These are phyloP conservation scores for Platerodrilus igneus DNA, from an alignment of 2,888 invertebrate species.

Conservation along the genomic window DNA sequence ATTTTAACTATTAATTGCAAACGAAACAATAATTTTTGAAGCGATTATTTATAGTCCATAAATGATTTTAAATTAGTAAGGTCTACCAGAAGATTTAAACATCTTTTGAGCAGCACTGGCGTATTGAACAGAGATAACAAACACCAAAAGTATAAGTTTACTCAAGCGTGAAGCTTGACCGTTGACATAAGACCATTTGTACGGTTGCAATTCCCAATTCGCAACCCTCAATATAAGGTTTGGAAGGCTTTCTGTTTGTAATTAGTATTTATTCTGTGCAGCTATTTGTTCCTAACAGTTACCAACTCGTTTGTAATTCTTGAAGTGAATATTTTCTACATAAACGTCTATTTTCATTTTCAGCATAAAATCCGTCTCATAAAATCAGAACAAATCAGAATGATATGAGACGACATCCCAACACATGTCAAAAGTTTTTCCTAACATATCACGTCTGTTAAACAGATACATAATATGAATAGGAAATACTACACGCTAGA, in stretches of 20 bases:
- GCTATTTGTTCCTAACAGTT: neutral
- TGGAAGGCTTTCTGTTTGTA: slow-evolving; percentile 17
- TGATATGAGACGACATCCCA: slow-evolving; percentile 24
- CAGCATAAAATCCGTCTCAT: slow-evolving; percentile 16
- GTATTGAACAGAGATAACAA: slow-evolving; percentile 37
- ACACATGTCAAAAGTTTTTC: slow-evolving; percentile 33
- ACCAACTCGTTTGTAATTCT: slow-evolving; percentile 9
- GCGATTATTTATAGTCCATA: too few relatives aligned
- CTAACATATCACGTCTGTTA: slow-evolving; percentile 27
- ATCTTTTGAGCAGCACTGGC: slow-evolving; percentile 31
- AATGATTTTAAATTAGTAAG: too few relatives aligned
- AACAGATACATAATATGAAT: slow-evolving; percentile 28
- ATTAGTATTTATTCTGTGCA: too few relatives aligned
- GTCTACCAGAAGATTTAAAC: neutral
- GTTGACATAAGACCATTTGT: slow-evolving; percentile 24
- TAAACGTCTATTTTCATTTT: slow-evolving; percentile 19
- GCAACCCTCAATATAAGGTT: slow-evolving; percentile 16
- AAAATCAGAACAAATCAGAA: slow-evolving; percentile 23
- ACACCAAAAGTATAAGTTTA: slow-evolving; percentile 39
- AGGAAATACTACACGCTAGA: slow-evolving; percentile 30
- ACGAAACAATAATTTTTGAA: too few relatives aligned
- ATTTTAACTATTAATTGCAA: too few relatives aligned
- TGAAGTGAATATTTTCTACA: slow-evolving; percentile 9
- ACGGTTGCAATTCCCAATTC: slow-evolving; percentile 29
- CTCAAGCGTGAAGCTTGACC: slow-evolving; percentile 37